Base-by-base conservation (phyloP, 2,888 invertebrate species). In the Flexamia atlantica region DNA sequence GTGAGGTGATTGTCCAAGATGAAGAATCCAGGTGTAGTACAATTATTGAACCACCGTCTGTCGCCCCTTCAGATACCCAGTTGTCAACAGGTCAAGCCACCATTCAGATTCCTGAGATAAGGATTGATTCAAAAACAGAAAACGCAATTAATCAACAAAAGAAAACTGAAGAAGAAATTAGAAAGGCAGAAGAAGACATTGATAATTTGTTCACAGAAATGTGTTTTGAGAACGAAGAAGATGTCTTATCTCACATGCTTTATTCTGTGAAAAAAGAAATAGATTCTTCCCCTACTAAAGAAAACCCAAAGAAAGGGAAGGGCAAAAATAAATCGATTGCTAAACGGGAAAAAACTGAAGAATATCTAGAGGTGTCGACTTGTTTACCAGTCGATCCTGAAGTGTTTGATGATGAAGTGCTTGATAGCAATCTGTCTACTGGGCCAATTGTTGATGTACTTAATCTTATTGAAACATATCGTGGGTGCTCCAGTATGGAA, bases 331-430 rank as follows among this genome's bases (percentile, higher is more conserved):
- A 76, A n/a, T 50, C 76, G 9, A 17, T 25, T 20, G 25, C 23
- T 20, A 79, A 79, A 32, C 17, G 57, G 4, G 79, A 79, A 5
- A 50, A 50, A 57, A 4, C 42, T 7, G 40, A 28, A 64, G 81
- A 84, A 30, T 76, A 32, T 32, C 25, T 17, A 0, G 85, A 84
- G 3, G 70, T 79, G 17, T 85, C 80, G 0, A 82, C 85, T 9
- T 87, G 86, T 72, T 68, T 87, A n/a, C 81, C 81, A 9, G 84
- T 87, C 12, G 87, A 87, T 83, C 86, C 87, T 32, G 81, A 82
- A 20, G 79, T 87, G 40, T 36, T 87, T 5, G 85, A 84, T 25
- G 85, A 86, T 28, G 74, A 76, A 5, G 1, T 79, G 36, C 32
- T 23, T 30, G 57, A 57, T 25, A 32, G 57, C 36, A 28, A 64